Conservation (phyloP, 1,140 invertebrate genomes). For the Drosophila truncata region DNA sequence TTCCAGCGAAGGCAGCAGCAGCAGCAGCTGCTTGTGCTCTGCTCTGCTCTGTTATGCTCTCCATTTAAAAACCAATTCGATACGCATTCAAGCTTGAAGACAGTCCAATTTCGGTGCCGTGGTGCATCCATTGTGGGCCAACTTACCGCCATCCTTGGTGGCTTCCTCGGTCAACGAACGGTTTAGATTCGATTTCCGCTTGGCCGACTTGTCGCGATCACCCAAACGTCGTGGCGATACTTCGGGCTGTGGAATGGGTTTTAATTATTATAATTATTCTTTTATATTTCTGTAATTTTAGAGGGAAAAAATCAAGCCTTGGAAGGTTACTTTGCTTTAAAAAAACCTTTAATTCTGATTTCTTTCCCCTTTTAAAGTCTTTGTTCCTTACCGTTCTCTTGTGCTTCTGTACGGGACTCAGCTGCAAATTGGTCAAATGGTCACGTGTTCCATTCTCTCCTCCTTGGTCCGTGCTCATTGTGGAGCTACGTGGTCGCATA, state of each 20-base stretch:
- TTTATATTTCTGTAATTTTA: neutral
- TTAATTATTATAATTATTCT: conserved; percentile 8
- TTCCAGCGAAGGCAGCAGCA: neutral
- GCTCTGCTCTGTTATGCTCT: neutral
- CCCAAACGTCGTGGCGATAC: conserved; percentile 66
- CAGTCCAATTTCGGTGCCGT: conserved; percentile 30
- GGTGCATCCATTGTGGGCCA: conserved; percentile 28
- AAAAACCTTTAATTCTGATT: neutral
- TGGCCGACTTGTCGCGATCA: conserved; percentile 88
- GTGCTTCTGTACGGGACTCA: conserved; percentile 77
- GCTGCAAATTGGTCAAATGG: conserved; percentile 60
- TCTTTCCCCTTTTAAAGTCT: neutral
- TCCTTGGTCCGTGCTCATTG: conserved; percentile 53
- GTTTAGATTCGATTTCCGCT: conserved; percentile 89
- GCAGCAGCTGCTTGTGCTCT: too few species aligned
- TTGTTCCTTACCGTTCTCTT: conserved; percentile 65
- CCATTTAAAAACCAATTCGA: conserved; percentile 14
- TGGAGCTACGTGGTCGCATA: conserved; percentile 75
- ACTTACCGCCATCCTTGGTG: conserved; percentile 85
- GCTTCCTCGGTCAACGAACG: conserved; percentile 87
- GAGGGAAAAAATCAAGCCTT: neutral
- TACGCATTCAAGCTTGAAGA: conserved; percentile 60
- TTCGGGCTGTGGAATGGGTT: conserved; percentile 43
- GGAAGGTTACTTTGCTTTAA: neutral
- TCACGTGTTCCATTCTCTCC: conserved; percentile 47